Evolutionary conservation across 2,797 vertebrate species (phyloP), one percentile per base, ranked within the genome.

Genomic region (Periparus ater): DNA sequence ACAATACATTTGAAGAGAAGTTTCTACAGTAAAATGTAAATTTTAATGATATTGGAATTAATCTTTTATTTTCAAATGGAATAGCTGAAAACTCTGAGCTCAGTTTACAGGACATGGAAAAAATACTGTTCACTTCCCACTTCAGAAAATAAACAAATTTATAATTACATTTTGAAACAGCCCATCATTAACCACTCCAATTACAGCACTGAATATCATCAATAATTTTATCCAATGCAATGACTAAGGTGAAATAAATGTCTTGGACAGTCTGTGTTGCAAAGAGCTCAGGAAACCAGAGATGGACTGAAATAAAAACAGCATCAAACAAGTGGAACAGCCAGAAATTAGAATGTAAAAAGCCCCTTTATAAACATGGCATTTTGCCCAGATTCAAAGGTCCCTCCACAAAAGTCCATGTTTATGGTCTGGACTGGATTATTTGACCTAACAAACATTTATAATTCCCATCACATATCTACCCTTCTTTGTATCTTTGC

Each of bases 341-440:
- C 26, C 77, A 89, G 89, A 87, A 95, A 91, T 30, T 17, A 62
- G 61, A 87, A 91, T 60, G 87, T 42, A 82, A 85, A 94, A 89
- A 87, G 81, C 20, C 29, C 42, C 42, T 73, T 72, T 85, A 67
- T 50, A 94, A 91, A 94, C 67, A 67, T 79, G 87, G 94, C 92
- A 73, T 45, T 79, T 63, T 89, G 94, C 94, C 84, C 91, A 94
- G 92, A 94, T 38, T 51, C 86, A 93, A 85, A 96, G 92, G 92
- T 91, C 74, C 78, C 55, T 92, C 91, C 74, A 85, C 89, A 76
- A 85, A 81, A 82, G 74, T 60, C 89, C 23, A 19, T 70, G 87
- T 83, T 96, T 92, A 95, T 89, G 89, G 82, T 85, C 84, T 89
- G 81, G 42, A 82, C 67, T 67, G 42, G 38, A 92, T 88, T 95